phyloP scores from a whole-genome alignment of 2,113 vertebrate genomes.

The Plotosus lineatus region DNA sequence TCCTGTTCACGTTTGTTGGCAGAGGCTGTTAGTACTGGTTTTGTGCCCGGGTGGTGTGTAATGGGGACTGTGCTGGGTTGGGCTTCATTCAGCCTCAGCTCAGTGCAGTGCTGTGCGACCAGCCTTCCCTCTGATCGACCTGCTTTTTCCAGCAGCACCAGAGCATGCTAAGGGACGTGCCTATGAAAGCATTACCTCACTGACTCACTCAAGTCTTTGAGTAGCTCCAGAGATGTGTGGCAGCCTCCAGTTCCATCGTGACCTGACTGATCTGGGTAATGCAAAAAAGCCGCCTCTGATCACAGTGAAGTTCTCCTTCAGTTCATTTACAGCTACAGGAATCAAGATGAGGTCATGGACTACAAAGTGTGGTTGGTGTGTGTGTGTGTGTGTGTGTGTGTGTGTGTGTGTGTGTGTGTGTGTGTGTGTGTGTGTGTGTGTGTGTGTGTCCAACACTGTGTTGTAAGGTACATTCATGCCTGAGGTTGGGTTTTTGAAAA shows the following conservation, averaged over 20 bases:
- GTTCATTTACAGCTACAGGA: not conserved
- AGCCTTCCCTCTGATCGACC: constrained; percentile 44
- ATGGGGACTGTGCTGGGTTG: constrained; percentile 55
- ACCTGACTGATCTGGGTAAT: constrained; percentile 9
- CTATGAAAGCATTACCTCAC: constrained; percentile 62
- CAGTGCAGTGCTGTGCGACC: constrained; percentile 39
- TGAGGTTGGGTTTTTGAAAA: too few species aligned
- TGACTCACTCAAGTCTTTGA: constrained; percentile 49
- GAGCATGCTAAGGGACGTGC: constrained; percentile 52
- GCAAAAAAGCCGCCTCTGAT: constrained; percentile 9
- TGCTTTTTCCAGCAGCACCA: constrained; percentile 58
- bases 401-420: not conserved
- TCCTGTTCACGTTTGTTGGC: constrained; percentile 50
- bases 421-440: not conserved
- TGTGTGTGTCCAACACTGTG: not conserved
- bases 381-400: not conserved
- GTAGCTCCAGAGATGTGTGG: constrained; percentile 46
- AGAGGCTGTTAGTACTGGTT: constrained; percentile 39
- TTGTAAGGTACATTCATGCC: not conserved
- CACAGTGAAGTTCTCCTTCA: constrained; percentile 6
- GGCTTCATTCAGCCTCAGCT: constrained; percentile 45
- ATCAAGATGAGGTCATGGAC: constrained; percentile 2
- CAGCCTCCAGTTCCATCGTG: not conserved
- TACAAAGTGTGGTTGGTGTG: not conserved
- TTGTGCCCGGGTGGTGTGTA: constrained; percentile 53